Percentiles rank a stretch among this genome's conserved stretches.
These are phyloP conservation scores for Bathynomus jamesi DNA, from an alignment of 1,140 invertebrate genomes.

Conservation along the genomic window DNA sequence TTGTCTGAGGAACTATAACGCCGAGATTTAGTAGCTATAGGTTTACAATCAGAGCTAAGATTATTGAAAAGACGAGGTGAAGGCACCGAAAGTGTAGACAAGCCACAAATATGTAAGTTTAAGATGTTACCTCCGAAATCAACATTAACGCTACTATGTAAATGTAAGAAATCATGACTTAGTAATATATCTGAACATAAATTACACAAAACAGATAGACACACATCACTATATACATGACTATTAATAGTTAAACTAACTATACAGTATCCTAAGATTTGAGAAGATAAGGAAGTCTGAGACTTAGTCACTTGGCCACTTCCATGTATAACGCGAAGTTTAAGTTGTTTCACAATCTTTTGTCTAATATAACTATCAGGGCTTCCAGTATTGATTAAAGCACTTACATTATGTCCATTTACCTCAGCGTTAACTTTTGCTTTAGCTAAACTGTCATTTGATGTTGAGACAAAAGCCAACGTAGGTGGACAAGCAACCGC, in stretches of 20 bases:
- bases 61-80: background rate
- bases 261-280: background rate
- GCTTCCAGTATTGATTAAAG: too few species aligned
- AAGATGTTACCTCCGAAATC: background rate
- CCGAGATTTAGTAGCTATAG: constrained; percentile 8
- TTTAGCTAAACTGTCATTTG: too few species aligned
- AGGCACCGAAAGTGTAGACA: background rate
- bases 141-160: background rate
- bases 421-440: too few species aligned
- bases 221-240: background rate
- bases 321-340: too few species aligned
- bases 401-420: too few species aligned
- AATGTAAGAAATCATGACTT: background rate
- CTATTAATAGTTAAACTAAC: background rate
- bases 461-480: too few species aligned
- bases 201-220: background rate
- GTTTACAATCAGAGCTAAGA: constrained; percentile 4
- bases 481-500: too few species aligned
- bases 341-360: too few species aligned
- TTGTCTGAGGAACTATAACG: background rate
- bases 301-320: background rate
- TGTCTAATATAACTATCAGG: too few species aligned
- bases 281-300: background rate
- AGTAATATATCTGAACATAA: background rate
- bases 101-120: background rate